These are phyloP conservation scores for Dicrurus megarhynchus DNA, from an alignment of 2,113 vertebrate genomes.

Conservation along the genomic window DNA sequence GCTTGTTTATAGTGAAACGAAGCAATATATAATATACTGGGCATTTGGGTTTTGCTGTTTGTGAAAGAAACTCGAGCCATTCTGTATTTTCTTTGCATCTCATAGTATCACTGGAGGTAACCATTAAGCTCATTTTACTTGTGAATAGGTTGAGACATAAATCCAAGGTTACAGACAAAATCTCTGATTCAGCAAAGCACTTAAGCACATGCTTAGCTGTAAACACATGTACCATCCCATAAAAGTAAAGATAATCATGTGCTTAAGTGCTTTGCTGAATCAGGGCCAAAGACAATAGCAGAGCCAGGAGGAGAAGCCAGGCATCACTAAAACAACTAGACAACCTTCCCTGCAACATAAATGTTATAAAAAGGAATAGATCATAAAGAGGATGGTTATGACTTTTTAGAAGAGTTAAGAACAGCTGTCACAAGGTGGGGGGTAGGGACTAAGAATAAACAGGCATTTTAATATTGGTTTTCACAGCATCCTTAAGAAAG, in stretches of 20 bases:
- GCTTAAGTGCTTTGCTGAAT: slow-evolving; percentile 68
- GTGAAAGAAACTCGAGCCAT: background rate
- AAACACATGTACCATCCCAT: slow-evolving; percentile 69
- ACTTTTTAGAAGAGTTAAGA: slow-evolving; percentile 64
- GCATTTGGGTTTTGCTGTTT: background rate
- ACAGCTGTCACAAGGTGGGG: slow-evolving; percentile 67
- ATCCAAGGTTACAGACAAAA: slow-evolving; percentile 64
- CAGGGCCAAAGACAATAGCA: slow-evolving; percentile 67
- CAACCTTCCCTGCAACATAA: slow-evolving; percentile 41
- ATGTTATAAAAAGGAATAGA: slow-evolving; percentile 56
- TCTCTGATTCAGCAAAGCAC: slow-evolving; percentile 67
- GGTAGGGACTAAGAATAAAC: slow-evolving; percentile 45
- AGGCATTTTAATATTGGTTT: slow-evolving; percentile 54
- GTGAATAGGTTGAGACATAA: slow-evolving; percentile 53
- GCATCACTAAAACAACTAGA: slow-evolving; percentile 63
- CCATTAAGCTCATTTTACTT: slow-evolving; percentile 46
- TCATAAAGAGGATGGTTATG: slow-evolving; percentile 62
- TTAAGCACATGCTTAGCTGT: slow-evolving; percentile 69
- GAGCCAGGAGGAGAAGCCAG: slow-evolving; percentile 63
- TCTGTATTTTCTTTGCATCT: background rate
- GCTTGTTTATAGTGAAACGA: background rate
- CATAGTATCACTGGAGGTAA: slow-evolving; percentile 11
- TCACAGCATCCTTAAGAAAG: slow-evolving; percentile 67
- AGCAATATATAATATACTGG: background rate
- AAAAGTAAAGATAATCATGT: slow-evolving; percentile 67